A percentile compares a stretch with the other conserved stretches of the same genome.
Conservation (phyloP, 2,797 vertebrate genomes). For the Sitta carolinensis region DNA sequence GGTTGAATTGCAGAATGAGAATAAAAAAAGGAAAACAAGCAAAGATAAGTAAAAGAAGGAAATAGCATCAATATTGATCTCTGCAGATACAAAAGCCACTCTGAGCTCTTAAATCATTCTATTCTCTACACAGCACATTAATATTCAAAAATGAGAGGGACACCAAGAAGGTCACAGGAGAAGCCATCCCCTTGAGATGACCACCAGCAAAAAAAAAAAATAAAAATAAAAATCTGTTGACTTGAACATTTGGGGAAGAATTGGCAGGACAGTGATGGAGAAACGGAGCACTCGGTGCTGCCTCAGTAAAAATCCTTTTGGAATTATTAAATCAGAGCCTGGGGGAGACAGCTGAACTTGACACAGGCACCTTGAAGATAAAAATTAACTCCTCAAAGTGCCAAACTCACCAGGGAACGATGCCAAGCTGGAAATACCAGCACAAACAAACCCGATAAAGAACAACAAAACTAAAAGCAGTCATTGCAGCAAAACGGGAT, state of each 20-base stretch:
- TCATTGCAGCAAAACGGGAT: accelerated
- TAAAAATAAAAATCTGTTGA: neutral
- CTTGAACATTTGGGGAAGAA: neutral
- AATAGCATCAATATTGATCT: neutral
- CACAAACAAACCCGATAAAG: neutral
- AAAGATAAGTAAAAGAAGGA: neutral
- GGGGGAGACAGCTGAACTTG: neutral
- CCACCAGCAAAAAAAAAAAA: neutral
- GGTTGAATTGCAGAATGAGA: neutral
- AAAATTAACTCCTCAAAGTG: neutral
- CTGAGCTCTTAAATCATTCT: neutral
- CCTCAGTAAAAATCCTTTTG: neutral
- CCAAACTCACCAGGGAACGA: neutral
- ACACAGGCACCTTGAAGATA: neutral
- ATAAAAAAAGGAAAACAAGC: neutral
- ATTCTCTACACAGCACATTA: neutral
- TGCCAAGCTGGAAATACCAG: neutral
- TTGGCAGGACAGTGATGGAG: neutral
- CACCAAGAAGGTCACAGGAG: neutral
- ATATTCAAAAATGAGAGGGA: neutral
- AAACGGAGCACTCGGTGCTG: neutral
- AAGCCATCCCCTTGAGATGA: neutral
- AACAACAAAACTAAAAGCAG: neutral
- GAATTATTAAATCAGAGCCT: slow-evolving; percentile 8
- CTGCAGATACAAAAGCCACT: neutral